A percentile compares a stretch with the other conserved stretches of the same genome.
These are phyloP conservation scores for Passerculus sandwichensis DNA, from an alignment of 2,797 vertebrate genomes.

Conservation along the genomic window DNA sequence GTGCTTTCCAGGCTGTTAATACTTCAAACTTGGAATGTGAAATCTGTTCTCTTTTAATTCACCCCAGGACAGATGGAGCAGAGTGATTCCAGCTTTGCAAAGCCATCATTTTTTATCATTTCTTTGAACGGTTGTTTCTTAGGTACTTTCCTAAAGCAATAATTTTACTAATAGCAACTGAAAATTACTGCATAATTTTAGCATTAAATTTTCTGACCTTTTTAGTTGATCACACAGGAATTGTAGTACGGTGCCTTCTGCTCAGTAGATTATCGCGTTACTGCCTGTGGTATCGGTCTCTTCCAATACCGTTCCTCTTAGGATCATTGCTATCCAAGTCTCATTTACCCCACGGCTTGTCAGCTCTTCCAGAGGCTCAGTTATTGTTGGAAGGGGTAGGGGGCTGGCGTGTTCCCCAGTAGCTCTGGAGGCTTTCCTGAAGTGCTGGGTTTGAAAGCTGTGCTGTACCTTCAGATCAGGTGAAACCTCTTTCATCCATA, in stretches of 20 bases:
- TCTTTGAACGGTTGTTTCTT: not conserved
- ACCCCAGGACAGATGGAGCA: conserved; percentile 5
- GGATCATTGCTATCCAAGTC: not conserved
- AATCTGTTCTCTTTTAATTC: not conserved
- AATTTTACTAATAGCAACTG: conserved; percentile 23
- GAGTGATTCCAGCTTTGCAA: not conserved
- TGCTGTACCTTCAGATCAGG: accelerated
- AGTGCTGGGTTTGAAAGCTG: accelerated
- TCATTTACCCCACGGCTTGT: not conserved
- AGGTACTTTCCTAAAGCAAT: conserved; percentile 44
- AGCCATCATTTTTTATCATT: not conserved
- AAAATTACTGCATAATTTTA: conserved; percentile 56
- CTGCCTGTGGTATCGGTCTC: not conserved
- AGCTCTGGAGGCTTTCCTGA: not conserved
- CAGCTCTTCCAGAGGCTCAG: not conserved
- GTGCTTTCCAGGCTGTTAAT: conserved; percentile 13
- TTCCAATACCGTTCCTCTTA: not conserved
- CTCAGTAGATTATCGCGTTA: not conserved
- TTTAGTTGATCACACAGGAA: conserved; percentile 12
- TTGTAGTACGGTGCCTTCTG: conserved; percentile 21
- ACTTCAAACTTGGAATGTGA: not conserved
- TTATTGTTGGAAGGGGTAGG: not conserved
- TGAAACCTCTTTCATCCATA: not conserved
- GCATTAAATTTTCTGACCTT: conserved; percentile 40
- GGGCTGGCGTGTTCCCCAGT: not conserved